A percentile compares a stretch with the other conserved stretches of the same genome.
phyloP scores from a whole-genome alignment of 2,797 vertebrate species.

The Danio aesculapii region DNA sequence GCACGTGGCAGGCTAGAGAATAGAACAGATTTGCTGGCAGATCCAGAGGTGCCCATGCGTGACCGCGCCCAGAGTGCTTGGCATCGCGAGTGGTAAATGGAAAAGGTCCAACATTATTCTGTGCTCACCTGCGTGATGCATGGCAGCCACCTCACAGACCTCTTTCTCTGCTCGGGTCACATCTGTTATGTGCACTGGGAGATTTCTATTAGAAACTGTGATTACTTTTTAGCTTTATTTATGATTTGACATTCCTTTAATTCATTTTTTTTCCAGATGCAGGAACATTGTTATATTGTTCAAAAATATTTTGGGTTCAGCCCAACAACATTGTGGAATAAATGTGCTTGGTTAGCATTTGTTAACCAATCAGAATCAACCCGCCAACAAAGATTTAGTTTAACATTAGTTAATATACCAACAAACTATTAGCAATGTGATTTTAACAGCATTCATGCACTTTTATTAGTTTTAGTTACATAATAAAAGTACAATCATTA shows the following conservation, averaged over 20 bases:
- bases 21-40: slow-evolving; percentile 48
- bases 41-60: slow-evolving; percentile 51
- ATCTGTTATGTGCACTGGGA: slow-evolving; percentile 8
- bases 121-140: slow-evolving; percentile 34
- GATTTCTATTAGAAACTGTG: slow-evolving; percentile 15
- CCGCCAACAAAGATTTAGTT: too few species aligned
- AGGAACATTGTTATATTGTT: background rate
- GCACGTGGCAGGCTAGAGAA: slow-evolving; percentile 34
- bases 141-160: background rate
- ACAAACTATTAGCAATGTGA: too few species aligned
- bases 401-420: too few species aligned
- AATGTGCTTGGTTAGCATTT: too few species aligned
- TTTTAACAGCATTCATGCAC: too few species aligned
- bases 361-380: too few species aligned
- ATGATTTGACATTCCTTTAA: slow-evolving; percentile 26
- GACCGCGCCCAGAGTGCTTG: slow-evolving; percentile 45
- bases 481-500: too few species aligned
- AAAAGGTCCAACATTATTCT: slow-evolving; percentile 48
- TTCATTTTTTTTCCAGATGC: slow-evolving; percentile 9
- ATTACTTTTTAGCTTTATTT: slow-evolving; percentile 35
- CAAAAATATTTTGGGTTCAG: background rate
- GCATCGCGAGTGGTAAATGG: slow-evolving; percentile 35
- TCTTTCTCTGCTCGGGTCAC: slow-evolving; percentile 12
- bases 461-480: too few species aligned
- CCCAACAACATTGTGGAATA: too few species aligned